Percentiles rank a stretch among this genome's conserved stretches.
Conservation (phyloP, 2,888 invertebrate species). For the Mesochorus sp. region DNA sequence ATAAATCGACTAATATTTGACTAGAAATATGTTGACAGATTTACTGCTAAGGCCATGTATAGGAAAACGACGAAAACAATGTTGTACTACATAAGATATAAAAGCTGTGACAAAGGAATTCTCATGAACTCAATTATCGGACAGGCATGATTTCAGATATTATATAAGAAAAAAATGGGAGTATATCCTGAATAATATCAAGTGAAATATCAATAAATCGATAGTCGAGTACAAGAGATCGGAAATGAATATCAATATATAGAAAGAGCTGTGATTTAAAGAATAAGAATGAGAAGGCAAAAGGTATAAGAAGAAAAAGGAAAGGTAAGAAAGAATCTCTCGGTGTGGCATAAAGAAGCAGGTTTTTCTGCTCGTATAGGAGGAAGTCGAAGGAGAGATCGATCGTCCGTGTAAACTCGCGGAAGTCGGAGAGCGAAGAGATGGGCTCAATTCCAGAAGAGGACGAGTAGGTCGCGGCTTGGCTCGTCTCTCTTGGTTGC, state of each 20-base stretch:
- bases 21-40: no score
- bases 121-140: no score
- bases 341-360: constrained; percentile 2
- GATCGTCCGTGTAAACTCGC: constrained; percentile 55
- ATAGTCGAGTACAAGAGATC: not conserved
- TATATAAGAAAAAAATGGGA: no score
- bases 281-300: constrained; percentile 25
- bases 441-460: constrained; percentile 57
- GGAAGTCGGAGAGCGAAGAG: constrained; percentile 49
- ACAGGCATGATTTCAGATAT: no score
- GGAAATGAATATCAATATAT: not conserved
- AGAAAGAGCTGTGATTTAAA: no score
- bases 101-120: no score
- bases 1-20: no score
- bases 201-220: no score
- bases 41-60: no score
- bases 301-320: not conserved
- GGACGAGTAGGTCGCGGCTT: constrained; percentile 47
- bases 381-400: constrained; percentile 56
- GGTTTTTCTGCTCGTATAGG: constrained; percentile 11
- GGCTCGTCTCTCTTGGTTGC: constrained; percentile 42
- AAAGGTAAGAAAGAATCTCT: not conserved
- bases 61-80: no score
- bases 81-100: no score
- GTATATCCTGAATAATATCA: no score